These are phyloP conservation scores for Pristiophorus japonicus DNA, from an alignment of 2,113 vertebrate genomes.

Conservation along the genomic window DNA sequence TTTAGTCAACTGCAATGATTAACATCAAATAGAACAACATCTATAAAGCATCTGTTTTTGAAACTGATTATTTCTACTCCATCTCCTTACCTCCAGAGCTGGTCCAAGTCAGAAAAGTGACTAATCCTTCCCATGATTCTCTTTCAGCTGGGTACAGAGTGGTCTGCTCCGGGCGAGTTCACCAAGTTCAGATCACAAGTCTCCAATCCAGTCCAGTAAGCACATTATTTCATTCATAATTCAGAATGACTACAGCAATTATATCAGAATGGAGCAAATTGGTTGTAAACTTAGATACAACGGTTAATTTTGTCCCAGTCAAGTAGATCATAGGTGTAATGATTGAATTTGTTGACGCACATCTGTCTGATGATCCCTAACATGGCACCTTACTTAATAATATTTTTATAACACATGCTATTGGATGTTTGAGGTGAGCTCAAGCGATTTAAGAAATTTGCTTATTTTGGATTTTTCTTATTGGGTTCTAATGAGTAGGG, in stretches of 20 bases:
- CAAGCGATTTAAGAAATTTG: background rate
- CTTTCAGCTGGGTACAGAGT: conserved; percentile 83
- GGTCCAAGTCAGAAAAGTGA: background rate
- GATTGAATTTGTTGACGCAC: background rate
- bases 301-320: background rate
- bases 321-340: background rate
- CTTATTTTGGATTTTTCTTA: background rate
- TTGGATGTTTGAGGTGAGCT: background rate
- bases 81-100: background rate
- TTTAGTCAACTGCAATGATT: background rate
- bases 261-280: background rate
- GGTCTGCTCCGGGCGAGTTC: conserved; percentile 94
- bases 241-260: background rate
- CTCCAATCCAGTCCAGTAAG: conserved; percentile 88
- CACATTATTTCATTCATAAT: background rate
- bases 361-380: background rate
- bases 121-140: conserved; percentile 35
- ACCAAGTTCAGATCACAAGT: conserved; percentile 95
- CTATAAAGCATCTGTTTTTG: background rate
- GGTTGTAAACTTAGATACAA: background rate
- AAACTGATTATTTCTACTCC: background rate
- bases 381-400: background rate
- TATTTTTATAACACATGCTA: background rate
- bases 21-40: background rate
- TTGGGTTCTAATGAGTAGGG: background rate